Conservation (phyloP, 2,888 invertebrate species). For the Myopa tessellatipennis region DNA sequence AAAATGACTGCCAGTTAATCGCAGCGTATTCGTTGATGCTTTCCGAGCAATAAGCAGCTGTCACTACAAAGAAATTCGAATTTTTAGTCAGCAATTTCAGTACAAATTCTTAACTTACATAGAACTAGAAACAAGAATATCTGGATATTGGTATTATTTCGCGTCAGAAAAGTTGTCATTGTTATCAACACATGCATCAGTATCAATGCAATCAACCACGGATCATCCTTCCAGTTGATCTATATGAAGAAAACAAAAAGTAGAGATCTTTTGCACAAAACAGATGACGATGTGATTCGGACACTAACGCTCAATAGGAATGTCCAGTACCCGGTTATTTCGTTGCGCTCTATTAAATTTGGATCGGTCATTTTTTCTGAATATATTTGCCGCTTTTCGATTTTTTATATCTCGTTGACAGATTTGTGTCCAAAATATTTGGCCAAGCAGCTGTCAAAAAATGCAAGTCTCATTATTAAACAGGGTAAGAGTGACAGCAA, state of each 20-base stretch:
- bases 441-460: too few relatives aligned
- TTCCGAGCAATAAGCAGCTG: slow-evolving; percentile 90
- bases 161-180: slow-evolving; percentile 81
- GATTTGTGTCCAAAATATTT: too few relatives aligned
- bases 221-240: slow-evolving; percentile 88
- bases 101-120: slow-evolving; percentile 73
- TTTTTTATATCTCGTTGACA: background rate
- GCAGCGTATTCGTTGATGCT: slow-evolving; percentile 91
- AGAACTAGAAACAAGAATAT: slow-evolving; percentile 83
- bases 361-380: slow-evolving; percentile 69
- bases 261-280: too few relatives aligned
- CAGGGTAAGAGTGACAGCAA: too few relatives aligned
- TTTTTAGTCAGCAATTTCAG: background rate
- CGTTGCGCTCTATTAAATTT: slow-evolving; percentile 74
- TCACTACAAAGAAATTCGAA: slow-evolving; percentile 72
- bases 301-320: slow-evolving; percentile 81
- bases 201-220: slow-evolving; percentile 84
- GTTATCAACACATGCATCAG: slow-evolving; percentile 82
- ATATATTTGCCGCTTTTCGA: background rate
- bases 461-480: too few relatives aligned
- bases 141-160: slow-evolving; percentile 89
- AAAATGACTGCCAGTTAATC: slow-evolving; percentile 86
- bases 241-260: slow-evolving; percentile 56
- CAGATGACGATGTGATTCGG: background rate
- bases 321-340: slow-evolving; percentile 82